Percentiles rank a stretch among this genome's conserved stretches.
phyloP scores from a whole-genome alignment of 2,113 vertebrate species.

The Platycercus adscitus region DNA sequence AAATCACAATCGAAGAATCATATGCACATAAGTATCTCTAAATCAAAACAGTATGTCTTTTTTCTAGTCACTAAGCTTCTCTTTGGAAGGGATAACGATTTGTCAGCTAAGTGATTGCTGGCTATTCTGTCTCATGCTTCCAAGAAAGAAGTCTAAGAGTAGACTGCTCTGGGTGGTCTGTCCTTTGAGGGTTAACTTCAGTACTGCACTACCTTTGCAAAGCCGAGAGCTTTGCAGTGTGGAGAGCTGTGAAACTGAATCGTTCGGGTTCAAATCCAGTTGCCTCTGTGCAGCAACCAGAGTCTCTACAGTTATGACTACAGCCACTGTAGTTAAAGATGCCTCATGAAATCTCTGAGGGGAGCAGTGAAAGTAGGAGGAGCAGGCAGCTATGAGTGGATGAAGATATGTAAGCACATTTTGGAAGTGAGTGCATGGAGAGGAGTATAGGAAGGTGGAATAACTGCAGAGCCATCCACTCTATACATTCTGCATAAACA shows the following conservation, averaged over 20 bases:
- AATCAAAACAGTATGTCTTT: background rate
- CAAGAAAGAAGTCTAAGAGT: background rate
- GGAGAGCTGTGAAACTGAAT: background rate
- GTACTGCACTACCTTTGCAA: background rate
- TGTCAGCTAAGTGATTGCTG: background rate
- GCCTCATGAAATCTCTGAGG: background rate
- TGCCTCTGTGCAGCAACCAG: background rate
- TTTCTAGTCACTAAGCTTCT: background rate
- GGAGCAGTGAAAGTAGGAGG: background rate
- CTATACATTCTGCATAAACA: background rate
- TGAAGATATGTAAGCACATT: rapidly evolving
- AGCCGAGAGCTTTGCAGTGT: background rate
- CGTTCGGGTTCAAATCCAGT: background rate
- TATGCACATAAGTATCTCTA: background rate
- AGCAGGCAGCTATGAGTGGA: background rate
- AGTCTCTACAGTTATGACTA: rapidly evolving
- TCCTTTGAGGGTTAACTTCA: background rate
- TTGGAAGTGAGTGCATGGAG: background rate
- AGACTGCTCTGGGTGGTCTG: background rate
- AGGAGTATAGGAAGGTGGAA: background rate
- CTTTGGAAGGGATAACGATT: background rate
- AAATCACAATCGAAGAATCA: background rate
- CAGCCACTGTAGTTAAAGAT: background rate
- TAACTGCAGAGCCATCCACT: background rate
- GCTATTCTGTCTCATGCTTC: background rate